A percentile compares a stretch with the other conserved stretches of the same genome.
These are phyloP conservation scores for Aricia agestis DNA, from an alignment of 1,140 invertebrate genomes.

Conservation along the genomic window DNA sequence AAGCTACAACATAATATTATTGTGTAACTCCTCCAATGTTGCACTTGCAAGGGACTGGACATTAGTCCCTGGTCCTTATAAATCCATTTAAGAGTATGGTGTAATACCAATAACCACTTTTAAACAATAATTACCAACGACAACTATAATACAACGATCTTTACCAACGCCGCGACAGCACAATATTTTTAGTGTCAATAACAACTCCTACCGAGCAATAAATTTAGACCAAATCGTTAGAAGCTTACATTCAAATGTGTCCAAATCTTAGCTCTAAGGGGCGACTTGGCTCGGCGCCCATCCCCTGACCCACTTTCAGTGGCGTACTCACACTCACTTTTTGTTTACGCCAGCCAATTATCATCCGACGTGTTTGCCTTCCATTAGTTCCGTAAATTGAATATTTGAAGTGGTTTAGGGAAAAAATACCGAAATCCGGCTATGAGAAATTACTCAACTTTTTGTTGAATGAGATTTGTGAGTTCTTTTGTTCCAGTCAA, in stretches of 20 bases:
- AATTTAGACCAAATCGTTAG: neutral
- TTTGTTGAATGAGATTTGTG: neutral
- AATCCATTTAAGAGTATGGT: too few relatives aligned
- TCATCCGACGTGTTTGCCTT: neutral
- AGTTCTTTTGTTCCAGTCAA: neutral
- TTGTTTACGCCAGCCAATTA: neutral
- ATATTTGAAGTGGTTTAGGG: neutral
- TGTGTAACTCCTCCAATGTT: too few relatives aligned
- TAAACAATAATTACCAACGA: too few relatives aligned
- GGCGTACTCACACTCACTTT: slow-evolving; percentile 1
- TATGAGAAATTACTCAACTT: neutral
- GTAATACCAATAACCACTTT: too few relatives aligned
- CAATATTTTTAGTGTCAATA: too few relatives aligned
- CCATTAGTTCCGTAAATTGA: neutral
- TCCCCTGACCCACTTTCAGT: neutral
- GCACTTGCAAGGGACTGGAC: too few relatives aligned
- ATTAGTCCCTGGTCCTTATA: too few relatives aligned
- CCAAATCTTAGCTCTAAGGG: neutral
- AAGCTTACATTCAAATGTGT: neutral
- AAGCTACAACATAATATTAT: too few relatives aligned
- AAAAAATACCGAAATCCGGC: neutral
- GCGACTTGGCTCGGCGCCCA: neutral
- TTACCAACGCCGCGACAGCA: too few relatives aligned
- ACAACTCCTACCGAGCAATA: too few relatives aligned
- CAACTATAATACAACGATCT: too few relatives aligned